phyloP scores from a whole-genome alignment of 2,113 vertebrate genomes.

The Taurulus bubalis region DNA sequence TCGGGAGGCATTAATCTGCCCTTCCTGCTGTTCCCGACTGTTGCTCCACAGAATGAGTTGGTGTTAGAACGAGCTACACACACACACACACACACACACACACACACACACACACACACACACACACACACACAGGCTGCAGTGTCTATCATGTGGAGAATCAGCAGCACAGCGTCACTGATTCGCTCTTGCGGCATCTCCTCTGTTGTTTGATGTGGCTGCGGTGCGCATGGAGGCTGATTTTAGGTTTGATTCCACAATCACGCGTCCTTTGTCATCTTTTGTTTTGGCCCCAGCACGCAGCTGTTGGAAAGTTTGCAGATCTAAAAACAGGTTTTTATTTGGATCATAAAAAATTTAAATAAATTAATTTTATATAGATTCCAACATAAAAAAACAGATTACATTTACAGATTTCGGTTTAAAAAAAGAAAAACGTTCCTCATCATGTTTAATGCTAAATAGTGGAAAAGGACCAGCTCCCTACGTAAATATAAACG shows the following conservation, averaged over 20 bases:
- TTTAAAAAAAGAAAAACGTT: too few relatives aligned
- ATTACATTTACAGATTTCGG: not conserved
- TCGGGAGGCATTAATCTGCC: not conserved
- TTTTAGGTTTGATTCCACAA: not conserved
- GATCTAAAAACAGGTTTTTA: not conserved
- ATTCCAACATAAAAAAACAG: not conserved
- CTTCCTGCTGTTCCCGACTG: not conserved
- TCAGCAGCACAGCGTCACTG: too few relatives aligned
- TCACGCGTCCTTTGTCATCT: not conserved
- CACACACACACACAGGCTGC: not conserved
- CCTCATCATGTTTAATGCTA: too few relatives aligned
- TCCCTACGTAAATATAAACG: too few relatives aligned
- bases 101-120: too few relatives aligned
- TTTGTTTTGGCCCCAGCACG: not conserved
- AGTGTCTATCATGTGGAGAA: conserved; percentile 1
- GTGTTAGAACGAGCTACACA: not conserved
- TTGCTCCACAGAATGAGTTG: not conserved
- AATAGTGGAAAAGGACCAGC: too few relatives aligned
- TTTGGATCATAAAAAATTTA: not conserved
- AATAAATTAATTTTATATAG: too few relatives aligned
- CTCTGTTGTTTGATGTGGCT: not conserved
- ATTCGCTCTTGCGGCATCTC: not conserved
- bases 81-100: too few relatives aligned
- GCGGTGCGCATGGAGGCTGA: not conserved
- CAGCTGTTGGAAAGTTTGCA: not conserved